Evolutionary conservation across 2,797 vertebrate species (phyloP).

Genomic region (Pelodytes ibericus): DNA sequence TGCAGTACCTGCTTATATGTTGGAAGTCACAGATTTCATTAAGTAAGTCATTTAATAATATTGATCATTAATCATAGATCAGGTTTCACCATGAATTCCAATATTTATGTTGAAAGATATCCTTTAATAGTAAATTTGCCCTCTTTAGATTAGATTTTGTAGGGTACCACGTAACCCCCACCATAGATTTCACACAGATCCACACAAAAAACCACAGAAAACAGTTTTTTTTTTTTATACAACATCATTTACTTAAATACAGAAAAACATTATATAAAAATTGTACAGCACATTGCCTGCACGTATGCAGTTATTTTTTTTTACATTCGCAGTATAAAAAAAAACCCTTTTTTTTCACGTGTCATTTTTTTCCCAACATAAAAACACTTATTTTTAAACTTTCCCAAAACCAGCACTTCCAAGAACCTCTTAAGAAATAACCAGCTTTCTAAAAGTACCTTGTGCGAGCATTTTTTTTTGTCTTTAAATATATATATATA

Average conservation of each 20-base stretch:
- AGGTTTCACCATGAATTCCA: no score
- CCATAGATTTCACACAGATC: no score
- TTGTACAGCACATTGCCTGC: conserved; percentile 8
- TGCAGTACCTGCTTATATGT: no score
- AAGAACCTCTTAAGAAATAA: conserved; percentile 21
- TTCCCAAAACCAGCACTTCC: conserved; percentile 20
- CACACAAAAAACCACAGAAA: neutral
- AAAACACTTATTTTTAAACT: neutral
- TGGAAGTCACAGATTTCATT: no score
- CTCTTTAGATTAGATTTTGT: no score
- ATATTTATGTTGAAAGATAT: no score
- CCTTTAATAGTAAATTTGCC: no score
- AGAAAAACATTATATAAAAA: conserved; percentile 39
- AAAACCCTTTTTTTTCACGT: no score
- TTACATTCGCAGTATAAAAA: conserved; percentile 41
- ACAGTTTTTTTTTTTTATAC: conserved; percentile 7
- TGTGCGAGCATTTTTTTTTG: conserved; percentile 3
- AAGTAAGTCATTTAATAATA: no score
- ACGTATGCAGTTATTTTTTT: neutral
- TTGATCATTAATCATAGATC: no score
- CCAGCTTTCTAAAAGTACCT: conserved; percentile 41
- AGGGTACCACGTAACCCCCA: no score
- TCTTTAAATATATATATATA: conserved; percentile 25
- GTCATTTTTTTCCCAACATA: conserved; percentile 4
- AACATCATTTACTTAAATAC: conserved; percentile 56